Evolutionary conservation across 1,140 invertebrate species (phyloP).

Genomic region (Thalassaphorura encarpata): DNA sequence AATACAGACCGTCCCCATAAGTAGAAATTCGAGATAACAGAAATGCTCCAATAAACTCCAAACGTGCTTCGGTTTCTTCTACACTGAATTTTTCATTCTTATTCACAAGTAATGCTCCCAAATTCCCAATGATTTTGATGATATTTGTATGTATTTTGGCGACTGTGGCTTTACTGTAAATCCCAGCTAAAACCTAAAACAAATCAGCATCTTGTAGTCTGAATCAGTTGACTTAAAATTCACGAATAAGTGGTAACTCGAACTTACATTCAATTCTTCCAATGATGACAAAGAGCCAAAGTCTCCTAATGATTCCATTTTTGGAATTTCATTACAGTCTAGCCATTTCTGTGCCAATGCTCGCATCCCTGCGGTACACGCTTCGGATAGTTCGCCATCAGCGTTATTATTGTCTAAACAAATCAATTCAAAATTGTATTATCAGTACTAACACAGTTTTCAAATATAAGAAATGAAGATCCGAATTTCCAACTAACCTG

Average conservation of each 20-base stretch:
- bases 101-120: slow-evolving; percentile 42
- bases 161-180: slow-evolving; percentile 45
- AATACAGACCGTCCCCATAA: slow-evolving; percentile 36
- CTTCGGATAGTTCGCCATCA: slow-evolving; percentile 46
- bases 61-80: neutral
- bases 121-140: slow-evolving; percentile 53
- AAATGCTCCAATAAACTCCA: slow-evolving; percentile 16
- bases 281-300: slow-evolving; percentile 38
- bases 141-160: slow-evolving; percentile 54
- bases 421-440: neutral
- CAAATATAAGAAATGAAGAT: neutral
- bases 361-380: slow-evolving; percentile 54
- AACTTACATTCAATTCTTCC: slow-evolving; percentile 11
- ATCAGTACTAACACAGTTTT: neutral
- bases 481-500: no score
- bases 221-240: neutral
- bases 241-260: neutral
- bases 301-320: slow-evolving; percentile 37
- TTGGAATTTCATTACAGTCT: no score
- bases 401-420: neutral
- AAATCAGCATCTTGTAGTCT: slow-evolving; percentile 23
- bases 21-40: slow-evolving; percentile 9
- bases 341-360: slow-evolving; percentile 43
- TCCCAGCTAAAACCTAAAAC: slow-evolving; percentile 48
- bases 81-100: slow-evolving; percentile 35